Evolutionary conservation across 2,113 vertebrate species (phyloP).

Genomic region (Porphyrio hochstetteri): DNA sequence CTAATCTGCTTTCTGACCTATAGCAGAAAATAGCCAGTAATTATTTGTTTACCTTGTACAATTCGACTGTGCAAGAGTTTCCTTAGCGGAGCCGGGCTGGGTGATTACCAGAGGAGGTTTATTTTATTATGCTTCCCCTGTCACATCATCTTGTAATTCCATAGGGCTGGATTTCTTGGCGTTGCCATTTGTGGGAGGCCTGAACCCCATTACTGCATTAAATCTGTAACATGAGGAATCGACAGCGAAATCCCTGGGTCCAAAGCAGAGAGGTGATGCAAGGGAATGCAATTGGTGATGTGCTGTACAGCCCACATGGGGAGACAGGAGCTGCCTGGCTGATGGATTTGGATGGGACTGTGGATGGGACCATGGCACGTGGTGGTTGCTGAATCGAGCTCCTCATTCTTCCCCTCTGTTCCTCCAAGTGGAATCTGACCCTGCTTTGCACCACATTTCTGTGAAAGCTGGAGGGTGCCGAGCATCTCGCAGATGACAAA

Average conservation of each 20-base stretch:
- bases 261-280: neutral
- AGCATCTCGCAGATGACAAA: neutral
- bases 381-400: neutral
- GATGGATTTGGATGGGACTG: neutral
- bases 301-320: no score
- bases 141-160: neutral
- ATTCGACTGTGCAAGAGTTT: neutral
- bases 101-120: neutral
- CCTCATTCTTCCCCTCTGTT: neutral
- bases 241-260: rapidly evolving
- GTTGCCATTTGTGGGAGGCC: neutral
- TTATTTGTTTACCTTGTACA: conserved; percentile 10
- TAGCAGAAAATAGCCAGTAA: neutral
- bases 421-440: neutral
- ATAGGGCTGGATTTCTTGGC: neutral
- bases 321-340: neutral
- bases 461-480: neutral
- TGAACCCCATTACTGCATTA: rapidly evolving
- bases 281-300: neutral
- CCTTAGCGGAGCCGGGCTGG: neutral
- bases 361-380: neutral
- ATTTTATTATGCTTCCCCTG: neutral
- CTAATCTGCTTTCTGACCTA: conserved; percentile 18
- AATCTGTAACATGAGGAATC: neutral
- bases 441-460: neutral